A percentile compares a stretch with the other conserved stretches of the same genome.
These are phyloP conservation scores for Aselliscus stoliczkanus DNA, from an alignment of 2,797 vertebrate genomes.

Conservation along the genomic window DNA sequence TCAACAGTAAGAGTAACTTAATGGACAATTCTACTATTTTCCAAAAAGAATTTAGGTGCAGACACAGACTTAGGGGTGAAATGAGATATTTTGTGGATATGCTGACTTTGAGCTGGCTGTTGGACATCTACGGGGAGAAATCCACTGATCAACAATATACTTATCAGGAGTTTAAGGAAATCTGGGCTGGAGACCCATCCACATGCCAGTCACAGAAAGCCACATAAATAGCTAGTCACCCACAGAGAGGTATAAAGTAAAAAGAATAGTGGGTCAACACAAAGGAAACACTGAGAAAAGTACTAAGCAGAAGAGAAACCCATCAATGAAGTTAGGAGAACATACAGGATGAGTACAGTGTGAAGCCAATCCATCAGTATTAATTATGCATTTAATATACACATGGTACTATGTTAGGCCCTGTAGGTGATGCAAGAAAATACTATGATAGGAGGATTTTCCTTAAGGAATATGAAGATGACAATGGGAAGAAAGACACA, in stretches of 20 bases:
- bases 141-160: neutral
- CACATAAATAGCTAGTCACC: neutral
- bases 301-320: neutral
- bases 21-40: neutral
- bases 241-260: neutral
- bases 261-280: neutral
- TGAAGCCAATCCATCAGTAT: neutral
- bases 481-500: neutral
- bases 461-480: neutral
- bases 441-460: neutral
- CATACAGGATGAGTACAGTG: neutral
- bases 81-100: neutral
- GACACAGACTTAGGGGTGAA: neutral
- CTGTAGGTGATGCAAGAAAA: neutral
- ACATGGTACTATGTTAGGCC: neutral
- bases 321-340: neutral
- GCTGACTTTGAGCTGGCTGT: neutral
- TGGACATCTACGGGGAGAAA: neutral
- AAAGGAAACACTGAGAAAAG: neutral
- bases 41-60: neutral
- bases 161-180: neutral
- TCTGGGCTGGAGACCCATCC: neutral
- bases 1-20: neutral
- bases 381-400: neutral
- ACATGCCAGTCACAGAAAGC: neutral